Evolutionary conservation across 2,113 vertebrate species (phyloP).

Genomic region (Lepus timidus): DNA sequence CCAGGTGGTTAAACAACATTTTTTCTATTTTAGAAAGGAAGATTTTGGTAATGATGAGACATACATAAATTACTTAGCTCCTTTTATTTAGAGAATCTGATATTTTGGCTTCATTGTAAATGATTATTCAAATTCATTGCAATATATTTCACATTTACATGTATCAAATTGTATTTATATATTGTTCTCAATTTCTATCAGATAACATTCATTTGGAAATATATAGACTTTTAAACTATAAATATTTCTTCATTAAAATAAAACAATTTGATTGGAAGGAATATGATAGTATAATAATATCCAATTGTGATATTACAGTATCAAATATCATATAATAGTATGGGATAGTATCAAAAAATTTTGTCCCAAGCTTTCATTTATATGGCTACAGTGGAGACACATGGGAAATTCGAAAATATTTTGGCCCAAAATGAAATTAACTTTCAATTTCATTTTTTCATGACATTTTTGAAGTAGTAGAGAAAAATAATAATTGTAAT

Average conservation of each 20-base stretch:
- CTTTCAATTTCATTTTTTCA: too few relatives aligned
- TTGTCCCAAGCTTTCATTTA: neutral
- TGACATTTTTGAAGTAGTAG: neutral
- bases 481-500: neutral
- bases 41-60: constrained; percentile 58
- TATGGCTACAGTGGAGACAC: neutral
- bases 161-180: constrained; percentile 14
- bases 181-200: neutral
- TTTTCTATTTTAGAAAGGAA: constrained; percentile 53
- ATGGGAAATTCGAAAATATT: neutral
- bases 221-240: too few relatives aligned
- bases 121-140: constrained; percentile 16
- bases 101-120: neutral
- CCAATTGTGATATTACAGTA: neutral
- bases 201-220: neutral
- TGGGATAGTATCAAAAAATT: neutral
- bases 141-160: constrained; percentile 17
- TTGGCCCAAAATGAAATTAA: too few relatives aligned
- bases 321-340: too few relatives aligned
- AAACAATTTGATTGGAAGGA: neutral
- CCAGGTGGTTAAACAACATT: constrained; percentile 71
- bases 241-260: neutral
- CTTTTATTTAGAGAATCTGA: constrained; percentile 3
- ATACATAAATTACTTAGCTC: constrained; percentile 53
- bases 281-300: neutral